Base-by-base conservation (phyloP, 2,888 invertebrate species). In the Galeopsomyia nigrocyanea region DNA sequence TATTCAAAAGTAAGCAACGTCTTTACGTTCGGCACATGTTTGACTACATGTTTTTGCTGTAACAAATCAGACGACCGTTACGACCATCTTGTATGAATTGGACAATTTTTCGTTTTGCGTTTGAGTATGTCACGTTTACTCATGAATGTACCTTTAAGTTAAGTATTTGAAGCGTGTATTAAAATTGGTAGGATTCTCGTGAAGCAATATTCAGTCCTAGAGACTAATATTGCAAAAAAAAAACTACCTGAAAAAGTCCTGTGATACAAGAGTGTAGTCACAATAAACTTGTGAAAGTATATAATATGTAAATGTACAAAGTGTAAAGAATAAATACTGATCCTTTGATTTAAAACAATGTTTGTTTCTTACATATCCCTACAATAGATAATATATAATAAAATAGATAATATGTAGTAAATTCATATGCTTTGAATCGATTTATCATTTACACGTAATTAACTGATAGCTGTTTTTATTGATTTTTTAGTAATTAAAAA, bases 201-300 rank as follows among this genome's bases (percentile, higher is more conserved):
- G 22, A 58, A 26, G n/a, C 58, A 53, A n/a, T 69, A 73, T 76
- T 67, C 79, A 79, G 78, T 80, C 80, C 76, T 77, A 63, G 79
- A 84, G 84, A 84, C 82, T 83, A 83, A 80, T 83, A 83, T 82
- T 78, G 50, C 61, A 74, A 80, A 82, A 82, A 74, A 80, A 82
- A 82, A 82, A 83, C 83, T 84, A 84, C 84, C 84, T 84, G 82
- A 82, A 75, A 78, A 82, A 82, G 79, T 79, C 80, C 84, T 84
- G 84, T 84, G 84, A 84, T 84, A 83, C 81, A 75, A 77, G 10
- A 81, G 80, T 82, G 80, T 83, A 84, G 84, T 84, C 82, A 80
- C 80, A 79, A 78, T 81, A 79, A 76, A 77, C 49, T 55, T 39
- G 39, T 70, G 31, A 63, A 62, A 16, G 19, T 51, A 51, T 9